A percentile compares a stretch with the other conserved stretches of the same genome.
phyloP scores from a whole-genome alignment of 2,113 vertebrate species.

The Chunga burmeisteri region DNA sequence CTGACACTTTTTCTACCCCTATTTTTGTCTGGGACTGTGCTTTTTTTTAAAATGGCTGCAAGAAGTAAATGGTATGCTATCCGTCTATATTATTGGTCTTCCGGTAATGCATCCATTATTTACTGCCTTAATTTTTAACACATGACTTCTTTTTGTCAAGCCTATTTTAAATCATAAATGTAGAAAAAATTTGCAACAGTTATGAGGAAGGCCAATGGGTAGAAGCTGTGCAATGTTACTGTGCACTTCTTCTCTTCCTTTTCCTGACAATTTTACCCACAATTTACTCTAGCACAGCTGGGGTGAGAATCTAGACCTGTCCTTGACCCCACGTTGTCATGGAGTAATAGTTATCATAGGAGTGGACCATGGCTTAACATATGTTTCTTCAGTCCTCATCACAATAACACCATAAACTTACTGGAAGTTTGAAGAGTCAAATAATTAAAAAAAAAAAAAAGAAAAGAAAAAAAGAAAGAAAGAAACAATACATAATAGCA shows the following conservation, averaged over 20 bases:
- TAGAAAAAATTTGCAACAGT: neutral
- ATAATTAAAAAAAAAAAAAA: accelerated
- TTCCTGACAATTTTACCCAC: neutral
- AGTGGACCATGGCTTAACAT: neutral
- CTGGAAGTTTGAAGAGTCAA: neutral
- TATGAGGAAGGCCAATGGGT: neutral
- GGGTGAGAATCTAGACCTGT: neutral
- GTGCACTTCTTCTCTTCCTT: neutral
- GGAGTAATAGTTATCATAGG: neutral
- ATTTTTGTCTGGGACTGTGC: neutral
- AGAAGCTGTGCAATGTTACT: neutral
- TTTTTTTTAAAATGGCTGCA: neutral
- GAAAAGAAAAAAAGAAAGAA: neutral
- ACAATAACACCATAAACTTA: neutral
- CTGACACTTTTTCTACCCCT: neutral
- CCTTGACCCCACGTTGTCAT: neutral
- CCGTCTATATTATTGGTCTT: neutral
- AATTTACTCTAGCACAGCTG: neutral
- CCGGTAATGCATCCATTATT: neutral
- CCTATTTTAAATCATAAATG: neutral
- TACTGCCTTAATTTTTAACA: conserved; percentile 3
- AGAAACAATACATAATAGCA: neutral
- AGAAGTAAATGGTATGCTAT: neutral
- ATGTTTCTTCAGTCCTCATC: neutral
- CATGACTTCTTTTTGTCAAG: neutral